phyloP scores from a whole-genome alignment of 35 echinoderm and acorn worm species.

The Holothuria glaberrima region DNA sequence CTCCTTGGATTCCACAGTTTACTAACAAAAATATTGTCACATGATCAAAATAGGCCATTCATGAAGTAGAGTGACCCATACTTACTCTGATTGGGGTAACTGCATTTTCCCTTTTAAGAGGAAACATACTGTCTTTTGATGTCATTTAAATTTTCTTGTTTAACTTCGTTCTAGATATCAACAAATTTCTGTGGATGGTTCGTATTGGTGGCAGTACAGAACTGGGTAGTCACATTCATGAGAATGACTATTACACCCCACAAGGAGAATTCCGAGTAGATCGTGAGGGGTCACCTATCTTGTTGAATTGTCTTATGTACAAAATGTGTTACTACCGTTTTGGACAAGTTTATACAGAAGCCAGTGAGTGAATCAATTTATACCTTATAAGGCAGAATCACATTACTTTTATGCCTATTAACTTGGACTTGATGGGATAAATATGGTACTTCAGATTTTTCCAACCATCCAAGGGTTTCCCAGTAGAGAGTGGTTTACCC shows the following conservation, averaged over 20 bases:
- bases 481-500: too few species aligned
- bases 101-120: too few species aligned
- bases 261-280: conserved; percentile 98
- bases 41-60: too few species aligned
- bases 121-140: too few species aligned
- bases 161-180: conserved; percentile 72
- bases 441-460: too few species aligned
- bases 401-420: neutral
- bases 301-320: conserved; percentile 99
- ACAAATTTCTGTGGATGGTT: conserved; percentile 99
- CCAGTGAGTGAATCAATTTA: conserved; percentile 59
- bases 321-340: conserved; percentile 99
- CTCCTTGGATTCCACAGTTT: too few species aligned
- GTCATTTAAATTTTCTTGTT: too few species aligned
- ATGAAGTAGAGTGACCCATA: too few species aligned
- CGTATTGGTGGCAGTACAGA: conserved; percentile 98
- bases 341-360: conserved; percentile 98
- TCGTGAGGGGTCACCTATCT: conserved; percentile 86
- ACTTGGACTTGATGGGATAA: too few species aligned
- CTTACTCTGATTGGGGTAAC: too few species aligned
- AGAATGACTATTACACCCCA: conserved; percentile 93
- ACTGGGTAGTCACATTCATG: conserved; percentile 82
- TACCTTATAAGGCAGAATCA: neutral
- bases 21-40: too few species aligned
- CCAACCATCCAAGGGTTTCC: too few species aligned